Evolutionary conservation across 2,797 vertebrate species (phyloP).

Genomic region (Dipus sagitta): DNA sequence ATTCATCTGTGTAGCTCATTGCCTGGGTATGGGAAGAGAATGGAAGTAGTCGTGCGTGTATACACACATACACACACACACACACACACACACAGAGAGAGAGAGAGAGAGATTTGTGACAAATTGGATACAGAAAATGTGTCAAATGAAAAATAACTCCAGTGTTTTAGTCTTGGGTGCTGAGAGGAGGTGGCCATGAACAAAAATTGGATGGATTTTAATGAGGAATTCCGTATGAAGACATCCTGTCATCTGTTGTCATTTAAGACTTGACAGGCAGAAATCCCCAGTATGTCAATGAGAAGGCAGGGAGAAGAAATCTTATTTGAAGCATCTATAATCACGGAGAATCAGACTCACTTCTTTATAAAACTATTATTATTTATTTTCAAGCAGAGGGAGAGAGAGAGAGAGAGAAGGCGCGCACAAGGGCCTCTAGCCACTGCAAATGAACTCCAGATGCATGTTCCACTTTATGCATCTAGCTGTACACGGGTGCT

Average conservation of each 20-base stretch:
- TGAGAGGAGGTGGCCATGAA: not conserved
- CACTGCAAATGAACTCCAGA: too few relatives aligned
- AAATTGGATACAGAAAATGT: not conserved
- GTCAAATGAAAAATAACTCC: not conserved
- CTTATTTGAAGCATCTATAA: not conserved
- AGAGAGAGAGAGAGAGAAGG: too few relatives aligned
- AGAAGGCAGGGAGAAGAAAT: not conserved
- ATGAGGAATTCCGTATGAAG: constrained; percentile 1
- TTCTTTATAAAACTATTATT: too few relatives aligned
- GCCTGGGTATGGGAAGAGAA: not conserved
- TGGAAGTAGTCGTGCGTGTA: too few relatives aligned
- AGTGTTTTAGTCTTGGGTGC: not conserved
- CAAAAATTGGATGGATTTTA: constrained; percentile 12
- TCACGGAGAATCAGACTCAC: not conserved
- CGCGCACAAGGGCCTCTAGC: too few relatives aligned
- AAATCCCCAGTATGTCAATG: not conserved
- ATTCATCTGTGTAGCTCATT: not conserved
- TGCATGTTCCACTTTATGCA: too few relatives aligned
- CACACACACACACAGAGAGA: not conserved
- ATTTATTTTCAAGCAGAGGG: too few relatives aligned
- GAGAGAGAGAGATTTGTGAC: too few relatives aligned
- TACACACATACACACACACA: not conserved
- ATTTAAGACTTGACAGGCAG: not conserved
- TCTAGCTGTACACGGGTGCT: too few relatives aligned
- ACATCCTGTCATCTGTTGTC: not conserved